Conservation (phyloP, 92 coral and sea anemone species). For the Muricea muricata region DNA sequence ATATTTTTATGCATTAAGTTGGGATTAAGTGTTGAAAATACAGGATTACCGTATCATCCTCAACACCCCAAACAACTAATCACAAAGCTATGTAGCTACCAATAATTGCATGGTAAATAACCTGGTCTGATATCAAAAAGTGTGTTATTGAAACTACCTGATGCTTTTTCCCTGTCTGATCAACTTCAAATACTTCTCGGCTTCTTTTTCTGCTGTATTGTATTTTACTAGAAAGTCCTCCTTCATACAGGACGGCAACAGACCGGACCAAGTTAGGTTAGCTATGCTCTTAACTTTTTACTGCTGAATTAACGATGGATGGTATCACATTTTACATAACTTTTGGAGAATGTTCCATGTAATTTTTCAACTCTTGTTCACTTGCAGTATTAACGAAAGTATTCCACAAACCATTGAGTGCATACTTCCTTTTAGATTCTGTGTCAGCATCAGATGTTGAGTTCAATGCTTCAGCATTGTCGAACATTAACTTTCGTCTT, state of each 20-base stretch:
- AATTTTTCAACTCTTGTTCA: neutral
- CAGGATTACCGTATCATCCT: too few species aligned
- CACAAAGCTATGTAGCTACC: too few species aligned
- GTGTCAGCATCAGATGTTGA: neutral
- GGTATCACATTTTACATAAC: constrained; percentile 16
- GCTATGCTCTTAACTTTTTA: constrained; percentile 31
- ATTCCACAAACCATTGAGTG: constrained; percentile 10
- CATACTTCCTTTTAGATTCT: neutral
- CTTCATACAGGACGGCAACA: constrained; percentile 54
- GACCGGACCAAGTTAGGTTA: constrained; percentile 39
- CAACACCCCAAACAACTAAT: too few species aligned
- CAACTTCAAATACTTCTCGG: neutral
- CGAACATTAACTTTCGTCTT: neutral
- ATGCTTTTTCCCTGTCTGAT: constrained; percentile 28
- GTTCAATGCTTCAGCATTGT: neutral
- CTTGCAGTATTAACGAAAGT: constrained; percentile 4
- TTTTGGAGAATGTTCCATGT: neutral
- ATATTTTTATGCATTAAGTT: too few species aligned
- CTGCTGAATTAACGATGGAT: constrained; percentile 1
- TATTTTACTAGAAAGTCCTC: constrained; percentile 47
- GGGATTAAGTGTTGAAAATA: too few species aligned
- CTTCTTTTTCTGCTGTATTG: constrained; percentile 49
- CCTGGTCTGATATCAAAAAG: too few species aligned
- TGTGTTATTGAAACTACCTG: too few species aligned
- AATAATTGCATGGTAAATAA: too few species aligned